Percentiles rank a stretch among this genome's conserved stretches.
Evolutionary conservation across 2,888 invertebrate species (phyloP).

Genomic region (Achlya flavicornis): DNA sequence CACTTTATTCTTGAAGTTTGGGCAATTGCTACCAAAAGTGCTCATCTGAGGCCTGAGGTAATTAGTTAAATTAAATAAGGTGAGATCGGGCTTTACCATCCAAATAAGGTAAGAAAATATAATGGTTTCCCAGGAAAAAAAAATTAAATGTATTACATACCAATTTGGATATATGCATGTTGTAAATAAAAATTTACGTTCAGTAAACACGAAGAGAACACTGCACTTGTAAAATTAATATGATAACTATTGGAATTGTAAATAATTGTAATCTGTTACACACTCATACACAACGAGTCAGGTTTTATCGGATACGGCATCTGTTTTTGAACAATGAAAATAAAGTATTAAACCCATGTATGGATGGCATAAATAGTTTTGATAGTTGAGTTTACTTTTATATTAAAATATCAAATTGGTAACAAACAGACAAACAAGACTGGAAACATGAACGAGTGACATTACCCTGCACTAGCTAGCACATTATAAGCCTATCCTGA

Average conservation of each 20-base stretch:
- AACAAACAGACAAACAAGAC: too few relatives aligned
- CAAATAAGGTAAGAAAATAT: too few relatives aligned
- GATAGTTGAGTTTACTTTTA: neutral
- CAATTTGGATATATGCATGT: neutral
- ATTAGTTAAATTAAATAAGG: neutral
- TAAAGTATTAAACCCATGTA: neutral
- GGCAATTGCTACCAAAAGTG: constrained; percentile 10
- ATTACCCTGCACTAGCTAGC: too few relatives aligned
- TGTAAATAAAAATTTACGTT: neutral
- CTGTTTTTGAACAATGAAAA: constrained; percentile 13
- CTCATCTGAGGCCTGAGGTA: neutral
- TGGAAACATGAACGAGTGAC: too few relatives aligned
- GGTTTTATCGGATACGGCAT: constrained; percentile 8
- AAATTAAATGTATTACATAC: neutral
- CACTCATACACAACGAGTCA: neutral
- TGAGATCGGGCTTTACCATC: neutral
- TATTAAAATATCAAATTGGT: neutral
- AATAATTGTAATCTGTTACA: neutral
- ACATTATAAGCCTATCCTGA: too few relatives aligned
- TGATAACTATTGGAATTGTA: neutral
- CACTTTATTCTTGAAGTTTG: constrained; percentile 11
- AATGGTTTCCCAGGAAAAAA: neutral
- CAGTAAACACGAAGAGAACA: neutral
- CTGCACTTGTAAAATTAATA: neutral
- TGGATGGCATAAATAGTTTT: neutral